phyloP scores from a whole-genome alignment of 2,888 invertebrate genomes.

The Rhagophthalmus giganteus region DNA sequence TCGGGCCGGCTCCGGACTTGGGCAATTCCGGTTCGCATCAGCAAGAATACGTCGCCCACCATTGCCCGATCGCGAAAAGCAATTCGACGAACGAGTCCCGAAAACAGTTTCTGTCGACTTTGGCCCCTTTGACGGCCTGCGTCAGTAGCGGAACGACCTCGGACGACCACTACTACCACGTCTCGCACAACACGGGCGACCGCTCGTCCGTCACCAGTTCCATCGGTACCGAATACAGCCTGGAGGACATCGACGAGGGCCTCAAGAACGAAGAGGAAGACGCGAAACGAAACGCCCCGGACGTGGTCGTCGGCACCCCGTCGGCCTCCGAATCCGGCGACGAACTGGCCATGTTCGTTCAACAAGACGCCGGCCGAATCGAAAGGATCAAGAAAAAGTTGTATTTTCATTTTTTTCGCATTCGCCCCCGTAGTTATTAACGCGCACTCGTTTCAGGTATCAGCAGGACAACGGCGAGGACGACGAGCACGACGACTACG shows the following conservation, averaged over 20 bases:
- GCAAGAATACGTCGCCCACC: constrained; percentile 42
- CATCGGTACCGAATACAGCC: constrained; percentile 68
- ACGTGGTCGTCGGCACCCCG: constrained; percentile 78
- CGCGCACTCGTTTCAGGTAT: constrained; percentile 55
- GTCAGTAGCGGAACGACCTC: constrained; percentile 62
- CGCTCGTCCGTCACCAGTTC: constrained; percentile 65
- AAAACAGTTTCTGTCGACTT: constrained; percentile 76
- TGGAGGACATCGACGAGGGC: constrained; percentile 66
- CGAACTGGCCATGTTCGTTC: constrained; percentile 81
- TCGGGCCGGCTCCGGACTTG: constrained; percentile 58
- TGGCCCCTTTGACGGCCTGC: constrained; percentile 78
- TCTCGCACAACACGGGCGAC: constrained; percentile 58
- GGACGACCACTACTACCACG: constrained; percentile 63
- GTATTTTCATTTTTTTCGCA: constrained; percentile 21
- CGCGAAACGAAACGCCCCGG: constrained; percentile 68
- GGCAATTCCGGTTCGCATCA: constrained; percentile 58
- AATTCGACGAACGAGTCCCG: constrained; percentile 63
- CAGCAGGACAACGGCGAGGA: constrained; percentile 65
- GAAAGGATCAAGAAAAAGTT: constrained; percentile 78
- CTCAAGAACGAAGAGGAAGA: constrained; percentile 58
- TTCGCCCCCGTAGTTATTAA: not conserved
- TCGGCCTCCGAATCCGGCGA: constrained; percentile 61
- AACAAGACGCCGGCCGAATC: constrained; percentile 80
- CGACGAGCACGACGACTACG: constrained; percentile 86
- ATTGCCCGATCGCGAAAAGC: constrained; percentile 53